Base-by-base conservation (phyloP, 2,888 invertebrate species). In the Lampropteryx suffumata region DNA sequence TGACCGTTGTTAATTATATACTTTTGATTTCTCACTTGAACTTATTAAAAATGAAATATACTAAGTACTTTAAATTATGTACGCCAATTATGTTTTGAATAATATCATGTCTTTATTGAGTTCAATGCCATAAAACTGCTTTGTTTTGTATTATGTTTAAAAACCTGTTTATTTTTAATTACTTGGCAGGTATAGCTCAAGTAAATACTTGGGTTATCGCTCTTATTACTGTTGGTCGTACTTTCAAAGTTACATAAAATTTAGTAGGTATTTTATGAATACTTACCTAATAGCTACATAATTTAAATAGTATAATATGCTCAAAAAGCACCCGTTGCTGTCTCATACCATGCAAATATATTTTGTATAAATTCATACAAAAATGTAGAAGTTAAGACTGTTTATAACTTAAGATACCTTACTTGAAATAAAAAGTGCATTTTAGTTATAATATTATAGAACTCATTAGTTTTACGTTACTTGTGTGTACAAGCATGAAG, bases 371-470 rank as follows among this genome's bases (percentile, higher is more conserved):
- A 50, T 47, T 44, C 43, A 39, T 51, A 44, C 50, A 35, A 29
- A 43, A 40, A 34, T 49, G 43, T 57, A 59, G 57, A 59, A 57
- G 57, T 61, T 69, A 69, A 71, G 72, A 72, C 72, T 72, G 72
- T 60, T 69, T 62, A 48, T 49, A 53, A 52, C 64, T 55, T 65
- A 65, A 64, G 65, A 50, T 55, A 34, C n/a, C n/a, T n/a, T n/a
- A n/a, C 11, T 32, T 24, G 9, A 35, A 17, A 17, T 17, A 17
- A 2, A 32, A 1, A 24, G 24, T 47, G 12, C 35, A 48, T 51
- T 51, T 50, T 42, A 13, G 34, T 54, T 59, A 24, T 37, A 13
- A 37, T 39, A 37, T 50, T 57, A 35, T 30, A 45, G 26, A 50
- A 39, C 44, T 37, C 37, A 29, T 36, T 36, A 44, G 9, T 44